phyloP scores from a whole-genome alignment of 2,797 vertebrate genomes.

The Cyclura pinguis region DNA sequence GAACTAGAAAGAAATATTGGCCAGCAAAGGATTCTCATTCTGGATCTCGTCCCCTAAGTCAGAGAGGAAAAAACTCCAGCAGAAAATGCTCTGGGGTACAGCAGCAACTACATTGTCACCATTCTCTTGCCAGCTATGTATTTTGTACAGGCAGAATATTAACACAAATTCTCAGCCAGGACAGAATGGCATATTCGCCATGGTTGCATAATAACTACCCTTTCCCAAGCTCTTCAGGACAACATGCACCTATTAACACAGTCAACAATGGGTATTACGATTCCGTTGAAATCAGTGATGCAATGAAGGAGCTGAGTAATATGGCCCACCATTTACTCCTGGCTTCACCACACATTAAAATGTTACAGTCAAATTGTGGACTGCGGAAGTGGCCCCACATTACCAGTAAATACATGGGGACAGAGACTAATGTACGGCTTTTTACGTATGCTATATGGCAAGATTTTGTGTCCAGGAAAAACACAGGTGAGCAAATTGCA shows the following conservation, averaged over 20 bases:
- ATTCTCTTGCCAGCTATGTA: neutral
- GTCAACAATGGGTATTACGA: neutral
- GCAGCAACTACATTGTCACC: neutral
- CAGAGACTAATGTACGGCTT: neutral
- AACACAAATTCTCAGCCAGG: neutral
- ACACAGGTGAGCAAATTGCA: neutral
- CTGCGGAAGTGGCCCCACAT: neutral
- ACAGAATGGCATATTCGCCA: neutral
- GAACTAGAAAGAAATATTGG: neutral
- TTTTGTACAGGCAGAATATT: neutral
- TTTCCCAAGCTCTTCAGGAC: neutral
- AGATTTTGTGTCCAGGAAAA: neutral
- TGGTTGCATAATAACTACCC: neutral
- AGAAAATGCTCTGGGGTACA: neutral
- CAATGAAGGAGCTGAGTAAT: neutral
- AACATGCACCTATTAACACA: neutral
- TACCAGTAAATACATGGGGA: neutral
- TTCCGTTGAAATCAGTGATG: neutral
- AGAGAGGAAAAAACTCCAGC: neutral
- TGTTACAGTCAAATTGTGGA: neutral
- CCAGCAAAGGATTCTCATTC: neutral
- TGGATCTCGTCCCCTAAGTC: neutral
- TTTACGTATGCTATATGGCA: neutral
- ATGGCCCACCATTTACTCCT: neutral
- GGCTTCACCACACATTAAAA: neutral